A percentile compares a stretch with the other conserved stretches of the same genome.
Conservation (phyloP, 2,888 invertebrate species). For the Drosophila maculinotata region DNA sequence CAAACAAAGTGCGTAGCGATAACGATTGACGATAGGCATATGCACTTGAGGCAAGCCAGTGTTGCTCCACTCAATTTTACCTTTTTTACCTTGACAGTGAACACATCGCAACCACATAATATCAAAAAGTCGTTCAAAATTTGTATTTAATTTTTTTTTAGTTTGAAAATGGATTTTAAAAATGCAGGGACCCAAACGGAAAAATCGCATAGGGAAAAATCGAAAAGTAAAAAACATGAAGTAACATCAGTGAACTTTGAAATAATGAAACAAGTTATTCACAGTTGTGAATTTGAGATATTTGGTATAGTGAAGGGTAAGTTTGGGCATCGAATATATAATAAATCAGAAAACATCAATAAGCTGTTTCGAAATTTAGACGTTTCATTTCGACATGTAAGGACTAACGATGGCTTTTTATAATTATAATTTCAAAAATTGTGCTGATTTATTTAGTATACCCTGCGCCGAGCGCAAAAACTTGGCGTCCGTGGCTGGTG, state of each 20-base stretch:
- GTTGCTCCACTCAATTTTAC: conserved; percentile 22
- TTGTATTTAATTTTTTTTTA: not conserved
- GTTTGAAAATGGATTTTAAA: conserved; percentile 11
- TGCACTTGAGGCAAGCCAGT: conserved; percentile 21
- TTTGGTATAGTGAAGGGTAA: conserved; percentile 84
- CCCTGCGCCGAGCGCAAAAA: conserved; percentile 86
- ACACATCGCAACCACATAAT: not conserved
- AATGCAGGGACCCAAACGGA: conserved; percentile 31
- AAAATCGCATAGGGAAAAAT: not conserved
- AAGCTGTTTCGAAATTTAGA: conserved; percentile 44
- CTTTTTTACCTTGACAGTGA: not conserved
- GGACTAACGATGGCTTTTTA: not conserved
- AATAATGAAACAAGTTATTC: not conserved
- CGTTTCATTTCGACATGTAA: conserved; percentile 76
- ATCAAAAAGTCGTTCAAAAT: conserved; percentile 27
- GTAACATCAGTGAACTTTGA: too few relatives aligned
- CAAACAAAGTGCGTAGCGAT: conserved; percentile 34
- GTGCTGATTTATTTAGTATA: conserved; percentile 51
- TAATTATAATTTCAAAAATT: conserved; percentile 8
- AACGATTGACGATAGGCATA: conserved; percentile 34
- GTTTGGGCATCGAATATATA: not conserved
- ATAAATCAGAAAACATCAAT: not conserved
- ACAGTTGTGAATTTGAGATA: conserved; percentile 81
- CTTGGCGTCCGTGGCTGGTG: conserved; percentile 88
- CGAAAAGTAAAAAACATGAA: not conserved